Evolutionary conservation across 1,140 invertebrate genomes (phyloP).

Genomic region (Drosophila truncata): DNA sequence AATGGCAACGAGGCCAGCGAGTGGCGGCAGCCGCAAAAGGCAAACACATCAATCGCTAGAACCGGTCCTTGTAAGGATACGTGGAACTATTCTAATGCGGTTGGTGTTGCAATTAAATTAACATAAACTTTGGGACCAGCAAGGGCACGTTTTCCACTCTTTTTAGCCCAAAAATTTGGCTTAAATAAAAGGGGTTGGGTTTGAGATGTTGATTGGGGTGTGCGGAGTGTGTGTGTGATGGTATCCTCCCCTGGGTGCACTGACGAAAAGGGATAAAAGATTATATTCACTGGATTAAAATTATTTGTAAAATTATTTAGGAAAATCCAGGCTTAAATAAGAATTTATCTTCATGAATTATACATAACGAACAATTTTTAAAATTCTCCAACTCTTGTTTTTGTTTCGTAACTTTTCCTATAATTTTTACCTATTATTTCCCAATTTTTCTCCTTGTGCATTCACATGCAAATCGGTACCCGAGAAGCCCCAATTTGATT

Average conservation of each 20-base stretch:
- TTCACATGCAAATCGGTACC: conserved; percentile 64
- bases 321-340: background rate
- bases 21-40: conserved; percentile 66
- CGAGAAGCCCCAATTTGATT: conserved; percentile 66
- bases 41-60: conserved; percentile 65
- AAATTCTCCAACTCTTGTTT: background rate
- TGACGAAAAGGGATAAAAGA: background rate
- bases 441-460: conserved; percentile 6
- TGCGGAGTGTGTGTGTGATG: conserved; percentile 2
- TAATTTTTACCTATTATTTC: rapidly evolving
- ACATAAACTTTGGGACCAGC: conserved; percentile 69
- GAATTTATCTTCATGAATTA: too few species aligned
- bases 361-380: too few species aligned
- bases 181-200: conserved; percentile 5
- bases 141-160: conserved; percentile 62
- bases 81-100: conserved; percentile 80
- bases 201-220: conserved; percentile 19
- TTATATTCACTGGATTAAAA: background rate
- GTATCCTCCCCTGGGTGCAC: conserved; percentile 17
- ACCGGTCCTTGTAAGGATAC: conserved; percentile 45
- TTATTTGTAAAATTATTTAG: background rate
- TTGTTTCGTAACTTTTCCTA: background rate
- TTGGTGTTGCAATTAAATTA: conserved; percentile 82
- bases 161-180: conserved; percentile 66
- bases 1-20: conserved; percentile 57